Base-by-base conservation (phyloP, 2,113 vertebrate genomes). In the Clarias batrachus region DNA sequence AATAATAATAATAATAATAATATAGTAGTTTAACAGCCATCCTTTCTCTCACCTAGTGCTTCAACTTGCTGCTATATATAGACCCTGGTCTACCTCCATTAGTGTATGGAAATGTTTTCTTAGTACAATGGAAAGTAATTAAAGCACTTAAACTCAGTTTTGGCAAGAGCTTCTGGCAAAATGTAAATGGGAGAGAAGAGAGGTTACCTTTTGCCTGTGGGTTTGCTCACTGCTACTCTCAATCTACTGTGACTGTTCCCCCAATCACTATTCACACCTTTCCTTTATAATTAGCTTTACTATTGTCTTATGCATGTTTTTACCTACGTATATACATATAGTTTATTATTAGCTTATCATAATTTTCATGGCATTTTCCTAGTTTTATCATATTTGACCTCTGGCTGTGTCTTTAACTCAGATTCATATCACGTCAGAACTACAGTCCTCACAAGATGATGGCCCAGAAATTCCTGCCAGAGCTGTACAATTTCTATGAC, bases 181-280 rank as follows among this genome's bases (percentile, higher is more conserved):
- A 78, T 78, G 48, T 77, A 17, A 78, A 78, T 78, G 74, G 74
- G 52, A 78, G 6, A 78, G 70, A 23, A 21, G 9, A 76, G 73
- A 76, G 73, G 41, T 54, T 76, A 74, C 48, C 23, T 76, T 11
- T n/a, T 54, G 41, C 73, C 23, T 76, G 41, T 52, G 23, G 73
- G 41, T 52, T 76, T n/a, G 41, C 41, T 74, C 71, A 52, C 12
- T 76, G 73, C 73, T 76, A 76, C 41, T n/a, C 41, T 73, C 19
- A 73, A 37, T 73, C 33, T 37, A 73, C 19, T 14, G 21, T n/a
- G 23, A 13, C 73, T n/a, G n/a, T 9, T 23, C 41, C 12, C 19
- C 11, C 10, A 73, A 16, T 52, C 73, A 76, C 41, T 76, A 21
- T n/a, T 78, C 52, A 76, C 71, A 52, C 71, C 37, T 52, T 73